These are phyloP conservation scores for Heliothis virescens DNA, from an alignment of 1,140 invertebrate species.

Conservation along the genomic window DNA sequence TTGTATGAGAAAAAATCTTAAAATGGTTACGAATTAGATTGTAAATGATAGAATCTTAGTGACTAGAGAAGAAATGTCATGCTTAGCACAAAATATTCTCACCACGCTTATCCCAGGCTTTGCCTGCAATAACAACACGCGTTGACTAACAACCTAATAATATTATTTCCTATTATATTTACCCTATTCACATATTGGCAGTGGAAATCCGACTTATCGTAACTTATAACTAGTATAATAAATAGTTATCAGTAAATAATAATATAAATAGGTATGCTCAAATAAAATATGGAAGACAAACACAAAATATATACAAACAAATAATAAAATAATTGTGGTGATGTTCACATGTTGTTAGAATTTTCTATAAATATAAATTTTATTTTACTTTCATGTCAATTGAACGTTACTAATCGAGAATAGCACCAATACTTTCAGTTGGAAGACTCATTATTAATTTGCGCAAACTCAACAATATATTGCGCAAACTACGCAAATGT, in stretches of 20 bases:
- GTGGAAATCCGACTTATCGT: slow-evolving; percentile 49
- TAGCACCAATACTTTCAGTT: too few species aligned
- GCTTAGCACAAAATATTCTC: slow-evolving; percentile 66
- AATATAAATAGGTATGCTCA: slow-evolving; percentile 49
- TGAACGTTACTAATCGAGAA: too few species aligned
- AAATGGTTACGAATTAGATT: slow-evolving; percentile 20
- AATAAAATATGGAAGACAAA: slow-evolving; percentile 56
- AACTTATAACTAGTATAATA: slow-evolving; percentile 50
- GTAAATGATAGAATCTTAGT: slow-evolving; percentile 28
- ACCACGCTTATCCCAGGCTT: slow-evolving; percentile 77
- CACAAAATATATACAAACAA: slow-evolving; percentile 51
- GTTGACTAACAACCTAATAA: slow-evolving; percentile 58
- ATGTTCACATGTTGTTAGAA: neutral
- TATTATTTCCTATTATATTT: too few species aligned
- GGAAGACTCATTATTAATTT: too few species aligned
- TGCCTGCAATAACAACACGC: slow-evolving; percentile 75
- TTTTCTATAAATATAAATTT: too few species aligned
- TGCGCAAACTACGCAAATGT: too few species aligned
- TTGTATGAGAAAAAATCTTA: slow-evolving; percentile 7
- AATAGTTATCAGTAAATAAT: slow-evolving; percentile 26
- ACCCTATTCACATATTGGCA: slow-evolving; percentile 56
- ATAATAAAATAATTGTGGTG: slow-evolving; percentile 28
- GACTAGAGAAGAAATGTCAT: slow-evolving; percentile 48
- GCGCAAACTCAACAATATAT: too few species aligned
- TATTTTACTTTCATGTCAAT: too few species aligned